Evolutionary conservation across 2,888 invertebrate genomes (phyloP).

Genomic region (Luperina testacea): DNA sequence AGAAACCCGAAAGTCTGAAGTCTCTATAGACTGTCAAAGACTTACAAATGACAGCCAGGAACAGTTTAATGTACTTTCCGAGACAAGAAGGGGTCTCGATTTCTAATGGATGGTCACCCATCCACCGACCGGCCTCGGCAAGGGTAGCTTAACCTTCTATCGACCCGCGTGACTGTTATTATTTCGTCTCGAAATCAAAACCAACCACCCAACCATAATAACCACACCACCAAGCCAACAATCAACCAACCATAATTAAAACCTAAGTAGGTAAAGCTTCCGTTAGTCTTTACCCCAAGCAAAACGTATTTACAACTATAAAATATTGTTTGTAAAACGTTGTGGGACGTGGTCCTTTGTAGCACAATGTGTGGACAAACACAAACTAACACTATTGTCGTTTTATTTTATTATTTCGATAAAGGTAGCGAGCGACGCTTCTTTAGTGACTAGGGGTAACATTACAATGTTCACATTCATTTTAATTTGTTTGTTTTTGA

Average conservation of each 20-base stretch:
- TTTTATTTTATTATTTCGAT: slow-evolving; percentile 3
- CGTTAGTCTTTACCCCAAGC: background rate
- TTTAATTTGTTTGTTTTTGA: background rate
- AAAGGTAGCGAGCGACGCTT: background rate
- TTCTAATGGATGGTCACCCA: too few relatives aligned
- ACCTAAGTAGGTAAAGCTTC: background rate
- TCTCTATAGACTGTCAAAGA: too few relatives aligned
- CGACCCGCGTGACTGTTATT: too few relatives aligned
- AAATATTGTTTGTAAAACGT: background rate
- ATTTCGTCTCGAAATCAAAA: too few relatives aligned
- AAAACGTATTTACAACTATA: background rate
- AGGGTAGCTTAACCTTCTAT: too few relatives aligned
- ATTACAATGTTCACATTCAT: background rate
- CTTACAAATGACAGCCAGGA: background rate
- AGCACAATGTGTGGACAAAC: background rate
- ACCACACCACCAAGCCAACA: too few relatives aligned
- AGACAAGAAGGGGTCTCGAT: background rate
- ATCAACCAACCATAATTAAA: background rate
- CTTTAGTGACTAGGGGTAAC: background rate
- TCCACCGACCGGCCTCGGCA: too few relatives aligned
- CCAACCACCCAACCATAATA: too few relatives aligned
- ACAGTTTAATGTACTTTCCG: background rate
- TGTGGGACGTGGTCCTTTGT: background rate
- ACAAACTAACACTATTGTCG: background rate
- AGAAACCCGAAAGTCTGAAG: background rate